Percentiles rank a stretch among this genome's conserved stretches.
Conservation (phyloP, 2,888 invertebrate species). For the Camponotus fellah region DNA sequence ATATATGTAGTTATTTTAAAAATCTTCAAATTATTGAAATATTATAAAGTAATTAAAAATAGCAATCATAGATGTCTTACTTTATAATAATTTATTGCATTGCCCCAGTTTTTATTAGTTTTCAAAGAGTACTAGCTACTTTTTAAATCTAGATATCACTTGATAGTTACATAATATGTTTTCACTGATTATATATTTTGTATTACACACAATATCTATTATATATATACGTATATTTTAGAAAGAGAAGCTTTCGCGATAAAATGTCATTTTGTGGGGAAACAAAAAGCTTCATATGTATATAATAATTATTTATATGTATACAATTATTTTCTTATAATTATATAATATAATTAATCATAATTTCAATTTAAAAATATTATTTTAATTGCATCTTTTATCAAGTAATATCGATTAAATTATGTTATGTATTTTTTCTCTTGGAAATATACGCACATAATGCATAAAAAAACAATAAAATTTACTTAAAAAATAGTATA, state of each 20-base stretch:
- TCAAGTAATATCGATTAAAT: neutral
- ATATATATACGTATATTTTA: neutral
- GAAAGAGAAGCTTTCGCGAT: neutral
- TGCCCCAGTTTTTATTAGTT: neutral
- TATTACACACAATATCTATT: no score
- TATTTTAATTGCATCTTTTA: neutral
- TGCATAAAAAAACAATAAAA: neutral
- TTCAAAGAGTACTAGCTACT: neutral
- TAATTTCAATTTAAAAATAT: neutral
- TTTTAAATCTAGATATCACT: constrained; percentile 20
- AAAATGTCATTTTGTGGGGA: neutral
- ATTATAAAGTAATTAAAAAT: neutral
- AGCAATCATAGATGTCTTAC: neutral
- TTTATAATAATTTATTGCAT: constrained; percentile 7
- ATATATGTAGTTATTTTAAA: neutral
- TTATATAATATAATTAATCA: neutral
- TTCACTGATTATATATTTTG: no score
- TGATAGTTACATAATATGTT: neutral
- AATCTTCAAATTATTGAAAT: neutral
- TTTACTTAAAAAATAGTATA: neutral
- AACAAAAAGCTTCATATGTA: neutral
- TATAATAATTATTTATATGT: neutral
- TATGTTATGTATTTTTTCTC: neutral
- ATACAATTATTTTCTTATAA: neutral
- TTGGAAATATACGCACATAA: neutral